These are phyloP conservation scores for Melanotaenia pygmaea DNA, from an alignment of 2,797 vertebrate species.

Conservation along the genomic window DNA sequence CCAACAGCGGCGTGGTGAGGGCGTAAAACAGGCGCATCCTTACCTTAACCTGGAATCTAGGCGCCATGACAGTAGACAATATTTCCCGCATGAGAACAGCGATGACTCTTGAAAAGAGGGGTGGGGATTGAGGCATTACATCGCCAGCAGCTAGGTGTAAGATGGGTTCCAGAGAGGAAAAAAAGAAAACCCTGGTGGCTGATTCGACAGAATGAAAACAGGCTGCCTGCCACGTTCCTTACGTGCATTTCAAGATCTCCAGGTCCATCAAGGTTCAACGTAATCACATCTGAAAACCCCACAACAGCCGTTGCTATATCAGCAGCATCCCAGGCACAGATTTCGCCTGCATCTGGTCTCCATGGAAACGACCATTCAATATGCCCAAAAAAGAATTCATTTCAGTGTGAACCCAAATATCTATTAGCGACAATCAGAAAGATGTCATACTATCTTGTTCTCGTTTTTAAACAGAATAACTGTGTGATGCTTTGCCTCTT, in stretches of 20 bases:
- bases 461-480: background rate
- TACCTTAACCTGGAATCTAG: conserved; percentile 86
- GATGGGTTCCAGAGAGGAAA: conserved; percentile 5
- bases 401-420: background rate
- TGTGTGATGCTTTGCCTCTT: too few species aligned
- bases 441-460: too few species aligned
- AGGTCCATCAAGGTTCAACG: background rate
- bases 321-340: conserved; percentile 22
- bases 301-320: background rate
- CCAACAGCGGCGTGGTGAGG: conserved; percentile 19
- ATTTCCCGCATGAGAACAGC: conserved; percentile 38
- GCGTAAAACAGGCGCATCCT: conserved; percentile 66
- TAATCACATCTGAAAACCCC: conserved; percentile 21
- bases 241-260: background rate
- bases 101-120: conserved; percentile 38
- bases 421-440: background rate
- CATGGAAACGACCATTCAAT: conserved; percentile 76
- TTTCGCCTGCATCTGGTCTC: conserved; percentile 74
- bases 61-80: conserved; percentile 81
- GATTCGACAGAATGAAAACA: background rate
- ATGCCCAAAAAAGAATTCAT: conserved; percentile 36
- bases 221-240: background rate
- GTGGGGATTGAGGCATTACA: conserved; percentile 54
- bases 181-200: background rate
- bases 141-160: conserved; percentile 21